A percentile compares a stretch with the other conserved stretches of the same genome.
phyloP scores from a whole-genome alignment of 2,888 invertebrate species.

The Agonum fuliginosum region DNA sequence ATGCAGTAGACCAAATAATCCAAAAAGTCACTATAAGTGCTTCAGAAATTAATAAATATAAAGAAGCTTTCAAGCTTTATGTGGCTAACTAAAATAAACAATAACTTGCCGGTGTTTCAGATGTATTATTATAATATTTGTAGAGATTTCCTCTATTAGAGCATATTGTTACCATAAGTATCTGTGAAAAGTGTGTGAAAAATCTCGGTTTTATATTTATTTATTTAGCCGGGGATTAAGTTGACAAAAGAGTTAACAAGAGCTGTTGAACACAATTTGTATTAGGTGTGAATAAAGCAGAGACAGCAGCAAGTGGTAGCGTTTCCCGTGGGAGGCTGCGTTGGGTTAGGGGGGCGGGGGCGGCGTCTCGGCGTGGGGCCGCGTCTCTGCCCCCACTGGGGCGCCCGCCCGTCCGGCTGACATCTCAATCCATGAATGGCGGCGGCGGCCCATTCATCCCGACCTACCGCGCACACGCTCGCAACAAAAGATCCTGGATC shows the following conservation, averaged over 20 bases:
- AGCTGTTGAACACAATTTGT: slow-evolving; percentile 60
- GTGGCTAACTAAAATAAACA: too few species aligned
- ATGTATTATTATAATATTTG: not conserved
- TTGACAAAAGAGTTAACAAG: slow-evolving; percentile 58
- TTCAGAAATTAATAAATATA: too few species aligned
- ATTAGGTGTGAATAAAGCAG: slow-evolving; percentile 63
- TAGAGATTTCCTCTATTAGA: not conserved
- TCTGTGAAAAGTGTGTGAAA: not conserved
- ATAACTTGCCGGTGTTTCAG: not conserved
- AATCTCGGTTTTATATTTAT: slow-evolving; percentile 5
- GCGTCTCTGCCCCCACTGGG: slow-evolving; percentile 47
- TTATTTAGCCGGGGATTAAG: slow-evolving; percentile 27
- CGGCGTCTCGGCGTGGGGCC: slow-evolving; percentile 61
- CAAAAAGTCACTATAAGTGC: too few species aligned
- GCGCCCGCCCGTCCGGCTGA: slow-evolving; percentile 65
- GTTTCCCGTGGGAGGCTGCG: slow-evolving; percentile 61
- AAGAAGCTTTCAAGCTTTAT: too few species aligned
- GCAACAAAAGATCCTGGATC: slow-evolving; percentile 18
- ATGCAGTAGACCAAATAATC: too few species aligned
- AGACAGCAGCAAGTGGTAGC: slow-evolving; percentile 57
- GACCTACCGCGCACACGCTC: slow-evolving; percentile 51
- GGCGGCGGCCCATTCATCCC: slow-evolving; percentile 64
- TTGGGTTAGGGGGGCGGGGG: slow-evolving; percentile 43
- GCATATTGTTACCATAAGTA: not conserved
- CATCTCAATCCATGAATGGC: slow-evolving; percentile 67